Evolutionary conservation across 2,797 vertebrate genomes (phyloP).

Genomic region (Hemibagrus guttatus): DNA sequence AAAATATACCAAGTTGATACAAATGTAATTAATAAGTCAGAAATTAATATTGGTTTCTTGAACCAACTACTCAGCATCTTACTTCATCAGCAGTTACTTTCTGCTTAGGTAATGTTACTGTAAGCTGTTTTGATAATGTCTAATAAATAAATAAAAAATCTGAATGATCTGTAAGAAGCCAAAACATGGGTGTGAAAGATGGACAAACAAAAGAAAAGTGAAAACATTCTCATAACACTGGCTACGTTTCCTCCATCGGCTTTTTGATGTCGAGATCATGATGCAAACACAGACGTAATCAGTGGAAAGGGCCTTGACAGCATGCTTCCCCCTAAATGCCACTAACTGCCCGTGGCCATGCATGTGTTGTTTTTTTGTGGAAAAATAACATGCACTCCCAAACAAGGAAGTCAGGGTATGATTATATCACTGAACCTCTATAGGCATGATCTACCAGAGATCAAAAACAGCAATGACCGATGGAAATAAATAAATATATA

Average conservation of each 20-base stretch:
- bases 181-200: background rate
- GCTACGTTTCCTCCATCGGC: slow-evolving; percentile 1
- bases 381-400: background rate
- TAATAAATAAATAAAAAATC: background rate
- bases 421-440: background rate
- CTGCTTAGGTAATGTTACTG: background rate
- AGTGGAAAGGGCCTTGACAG: background rate
- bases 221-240: slow-evolving; percentile 8
- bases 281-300: slow-evolving; percentile 26
- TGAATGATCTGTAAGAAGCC: background rate
- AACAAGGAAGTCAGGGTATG: background rate
- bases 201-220: background rate
- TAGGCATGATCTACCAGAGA: background rate
- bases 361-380: background rate
- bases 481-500: background rate
- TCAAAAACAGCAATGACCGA: background rate
- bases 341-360: background rate
- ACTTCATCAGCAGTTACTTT: background rate
- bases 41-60: background rate
- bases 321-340: background rate
- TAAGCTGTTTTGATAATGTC: background rate
- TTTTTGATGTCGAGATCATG: slow-evolving; percentile 4
- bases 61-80: background rate
- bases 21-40: too few species aligned
- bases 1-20: background rate